Percentiles rank a stretch among this genome's conserved stretches.
phyloP scores from a whole-genome alignment of 1,140 invertebrate species.

The Anadara kagoshimensis region DNA sequence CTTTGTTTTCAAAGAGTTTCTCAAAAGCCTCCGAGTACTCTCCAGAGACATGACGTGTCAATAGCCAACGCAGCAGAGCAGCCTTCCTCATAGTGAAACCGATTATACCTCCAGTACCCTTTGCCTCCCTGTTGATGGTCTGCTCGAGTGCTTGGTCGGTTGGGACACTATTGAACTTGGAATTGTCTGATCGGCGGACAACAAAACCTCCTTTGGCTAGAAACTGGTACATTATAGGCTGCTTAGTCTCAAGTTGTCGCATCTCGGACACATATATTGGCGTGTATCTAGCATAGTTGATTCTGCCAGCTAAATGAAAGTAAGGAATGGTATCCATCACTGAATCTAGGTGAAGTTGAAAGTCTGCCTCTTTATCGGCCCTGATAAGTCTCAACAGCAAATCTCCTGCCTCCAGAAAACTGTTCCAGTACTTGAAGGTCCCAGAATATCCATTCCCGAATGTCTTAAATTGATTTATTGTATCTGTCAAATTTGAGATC shows the following conservation, averaged over 20 bases:
- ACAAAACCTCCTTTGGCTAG: neutral
- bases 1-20: too few relatives aligned
- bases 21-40: too few relatives aligned
- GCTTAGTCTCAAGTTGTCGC: neutral
- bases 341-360: neutral
- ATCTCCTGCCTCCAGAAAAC: neutral
- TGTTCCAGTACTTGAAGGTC: constrained; percentile 13
- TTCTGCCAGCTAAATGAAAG: neutral
- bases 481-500: neutral
- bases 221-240: neutral
- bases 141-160: neutral
- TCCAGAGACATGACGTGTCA: neutral
- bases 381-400: neutral
- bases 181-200: neutral
- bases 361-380: neutral
- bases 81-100: constrained; percentile 2
- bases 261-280: neutral
- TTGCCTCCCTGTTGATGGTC: neutral
- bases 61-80: neutral
- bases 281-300: constrained; percentile 1
- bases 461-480: neutral
- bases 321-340: neutral
- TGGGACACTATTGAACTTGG: neutral
- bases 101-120: neutral
- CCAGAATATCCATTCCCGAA: neutral